Conservation (phyloP, 2,113 vertebrate genomes). For the Taxidea taxus region DNA sequence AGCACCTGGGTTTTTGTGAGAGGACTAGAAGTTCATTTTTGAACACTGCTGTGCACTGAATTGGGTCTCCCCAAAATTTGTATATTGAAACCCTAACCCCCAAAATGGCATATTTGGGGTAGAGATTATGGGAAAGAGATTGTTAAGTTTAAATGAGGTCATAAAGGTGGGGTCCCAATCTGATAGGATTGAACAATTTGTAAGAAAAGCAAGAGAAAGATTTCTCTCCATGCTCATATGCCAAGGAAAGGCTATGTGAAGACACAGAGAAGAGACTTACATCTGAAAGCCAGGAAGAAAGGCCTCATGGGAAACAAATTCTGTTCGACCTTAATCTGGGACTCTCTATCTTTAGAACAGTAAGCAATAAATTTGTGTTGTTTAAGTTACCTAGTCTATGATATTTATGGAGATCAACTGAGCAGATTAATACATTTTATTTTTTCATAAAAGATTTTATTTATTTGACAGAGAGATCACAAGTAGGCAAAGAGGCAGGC, state of each 20-base stretch:
- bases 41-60: background rate
- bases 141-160: background rate
- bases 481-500: no score
- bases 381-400: background rate
- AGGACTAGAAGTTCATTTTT: background rate
- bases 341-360: background rate
- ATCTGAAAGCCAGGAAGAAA: background rate
- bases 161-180: background rate
- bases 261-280: background rate
- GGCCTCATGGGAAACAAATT: background rate
- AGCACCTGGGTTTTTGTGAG: background rate
- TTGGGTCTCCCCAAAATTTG: background rate
- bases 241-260: background rate
- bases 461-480: no score
- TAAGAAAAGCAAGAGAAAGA: background rate
- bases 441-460: no score
- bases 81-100: background rate
- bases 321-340: background rate
- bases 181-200: background rate
- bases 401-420: background rate
- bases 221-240: background rate
- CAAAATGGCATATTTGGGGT: background rate
- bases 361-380: background rate
- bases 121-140: background rate
- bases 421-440: background rate